Conservation (phyloP, 2,888 invertebrate genomes). For the Pyralis farinalis region DNA sequence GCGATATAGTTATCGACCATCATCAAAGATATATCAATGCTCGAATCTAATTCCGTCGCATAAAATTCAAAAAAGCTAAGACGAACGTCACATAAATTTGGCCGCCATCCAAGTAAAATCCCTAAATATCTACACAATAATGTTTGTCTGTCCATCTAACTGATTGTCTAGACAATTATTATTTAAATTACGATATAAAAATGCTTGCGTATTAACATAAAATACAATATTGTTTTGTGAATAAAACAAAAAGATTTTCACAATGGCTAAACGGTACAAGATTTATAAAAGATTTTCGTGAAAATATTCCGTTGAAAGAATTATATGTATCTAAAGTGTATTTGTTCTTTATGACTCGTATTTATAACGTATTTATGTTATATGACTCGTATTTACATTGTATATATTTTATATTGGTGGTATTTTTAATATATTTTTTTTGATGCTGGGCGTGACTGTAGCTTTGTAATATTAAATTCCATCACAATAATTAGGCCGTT, state of each 20-base stretch:
- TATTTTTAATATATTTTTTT: too few relatives aligned
- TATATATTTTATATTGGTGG: too few relatives aligned
- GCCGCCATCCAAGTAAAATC: not conserved
- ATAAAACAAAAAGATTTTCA: not conserved
- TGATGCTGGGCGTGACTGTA: too few relatives aligned
- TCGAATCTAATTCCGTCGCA: not conserved
- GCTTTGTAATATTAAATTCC: too few relatives aligned
- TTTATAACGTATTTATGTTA: too few relatives aligned
- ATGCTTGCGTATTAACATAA: not conserved
- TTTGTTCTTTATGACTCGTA: not conserved
- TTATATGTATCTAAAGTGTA: not conserved
- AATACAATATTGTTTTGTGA: not conserved
- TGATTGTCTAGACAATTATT: slow-evolving; percentile 6
- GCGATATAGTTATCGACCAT: not conserved
- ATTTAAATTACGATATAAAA: slow-evolving; percentile 3
- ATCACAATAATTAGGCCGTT: too few relatives aligned
- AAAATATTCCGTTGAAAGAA: slow-evolving; percentile 5
- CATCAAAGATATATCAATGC: not conserved
- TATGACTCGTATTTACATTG: too few relatives aligned
- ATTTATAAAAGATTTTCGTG: not conserved
- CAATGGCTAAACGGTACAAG: not conserved
- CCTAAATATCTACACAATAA: not conserved
- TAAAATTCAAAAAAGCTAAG: too few relatives aligned
- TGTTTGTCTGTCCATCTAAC: not conserved
- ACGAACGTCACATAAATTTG: not conserved